Evolutionary conservation across 1,140 invertebrate species (phyloP).

Genomic region (Drosophila murphyi): DNA sequence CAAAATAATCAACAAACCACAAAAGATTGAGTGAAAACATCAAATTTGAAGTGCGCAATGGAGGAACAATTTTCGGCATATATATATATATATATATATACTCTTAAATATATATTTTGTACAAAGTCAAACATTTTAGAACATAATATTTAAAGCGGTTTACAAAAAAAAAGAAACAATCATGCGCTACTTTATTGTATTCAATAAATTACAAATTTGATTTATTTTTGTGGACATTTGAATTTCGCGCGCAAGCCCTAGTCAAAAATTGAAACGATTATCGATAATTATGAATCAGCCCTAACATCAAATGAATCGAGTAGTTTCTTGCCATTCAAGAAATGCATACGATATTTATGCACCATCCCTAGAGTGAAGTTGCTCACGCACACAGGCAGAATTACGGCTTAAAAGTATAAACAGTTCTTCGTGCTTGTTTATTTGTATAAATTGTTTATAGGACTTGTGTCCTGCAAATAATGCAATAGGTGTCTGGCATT

Average conservation of each 20-base stretch:
- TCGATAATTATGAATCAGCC: not conserved
- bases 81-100: conserved; percentile 59
- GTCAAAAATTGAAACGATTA: not conserved
- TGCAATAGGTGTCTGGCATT: conserved; percentile 2
- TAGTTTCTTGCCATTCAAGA: not conserved
- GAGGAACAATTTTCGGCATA: conserved; percentile 82
- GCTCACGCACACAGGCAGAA: not conserved
- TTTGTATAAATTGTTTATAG: conserved; percentile 8
- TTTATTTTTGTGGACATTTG: conserved; percentile 43
- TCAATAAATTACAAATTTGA: conserved; percentile 74
- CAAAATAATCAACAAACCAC: conserved; percentile 44
- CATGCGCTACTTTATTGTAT: conserved; percentile 81
- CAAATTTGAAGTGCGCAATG: conserved; percentile 62
- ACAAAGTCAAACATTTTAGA: conserved; percentile 81
- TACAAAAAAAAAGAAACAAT: conserved; percentile 53
- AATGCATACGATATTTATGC: not conserved
- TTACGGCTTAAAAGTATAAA: conserved; percentile 14
- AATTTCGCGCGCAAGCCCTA: conserved; percentile 17
- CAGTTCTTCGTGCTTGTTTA: conserved; percentile 13
- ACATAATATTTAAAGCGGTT: conserved; percentile 68
- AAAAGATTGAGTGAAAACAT: conserved; percentile 65
- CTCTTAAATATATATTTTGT: conserved; percentile 68
- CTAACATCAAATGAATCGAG: conserved; percentile 9
- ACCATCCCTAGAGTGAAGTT: conserved; percentile 9
- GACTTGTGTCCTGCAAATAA: not conserved